Evolutionary conservation across 1,140 invertebrate species (phyloP).

Genomic region (Drosophila watanabei): DNA sequence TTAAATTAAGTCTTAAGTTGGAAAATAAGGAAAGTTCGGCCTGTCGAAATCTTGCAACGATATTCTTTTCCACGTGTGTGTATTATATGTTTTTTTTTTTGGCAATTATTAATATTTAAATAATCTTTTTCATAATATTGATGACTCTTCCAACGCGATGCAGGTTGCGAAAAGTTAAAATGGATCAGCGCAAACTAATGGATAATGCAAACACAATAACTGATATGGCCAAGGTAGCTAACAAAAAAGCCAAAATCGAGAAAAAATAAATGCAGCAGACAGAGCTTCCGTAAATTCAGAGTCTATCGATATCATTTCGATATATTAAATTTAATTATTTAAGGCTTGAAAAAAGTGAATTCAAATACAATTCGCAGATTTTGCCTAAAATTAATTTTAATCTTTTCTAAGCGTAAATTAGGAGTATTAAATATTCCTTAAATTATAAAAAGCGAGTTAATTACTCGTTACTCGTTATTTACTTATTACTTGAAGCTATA

Average conservation of each 20-base stretch:
- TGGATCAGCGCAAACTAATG: conserved; percentile 99
- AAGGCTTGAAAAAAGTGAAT: too few relatives aligned
- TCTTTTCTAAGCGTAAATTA: too few relatives aligned
- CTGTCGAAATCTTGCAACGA: conserved; percentile 6
- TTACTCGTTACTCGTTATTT: too few relatives aligned
- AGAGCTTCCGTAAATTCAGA: neutral
- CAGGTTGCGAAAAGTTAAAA: conserved; percentile 99
- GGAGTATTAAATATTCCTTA: too few relatives aligned
- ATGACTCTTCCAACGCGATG: conserved; percentile 65
- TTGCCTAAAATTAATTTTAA: too few relatives aligned
- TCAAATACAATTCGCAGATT: too few relatives aligned
- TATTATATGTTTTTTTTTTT: conserved; percentile 21
- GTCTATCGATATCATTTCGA: neutral
- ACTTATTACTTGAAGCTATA: too few relatives aligned
- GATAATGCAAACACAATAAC: conserved; percentile 99
- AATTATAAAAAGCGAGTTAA: too few relatives aligned
- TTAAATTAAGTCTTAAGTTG: conserved; percentile 4
- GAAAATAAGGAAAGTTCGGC: conserved; percentile 13
- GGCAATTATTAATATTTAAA: conserved; percentile 22
- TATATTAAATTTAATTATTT: neutral
- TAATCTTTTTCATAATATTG: conserved; percentile 61
- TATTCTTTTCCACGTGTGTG: conserved; percentile 11
- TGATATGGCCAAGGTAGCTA: conserved; percentile 99
- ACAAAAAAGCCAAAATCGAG: conserved; percentile 22
- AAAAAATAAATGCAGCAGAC: conserved; percentile 1